A percentile compares a stretch with the other conserved stretches of the same genome.
Conservation (phyloP, 2,888 invertebrate genomes). For the Crematogaster levior region DNA sequence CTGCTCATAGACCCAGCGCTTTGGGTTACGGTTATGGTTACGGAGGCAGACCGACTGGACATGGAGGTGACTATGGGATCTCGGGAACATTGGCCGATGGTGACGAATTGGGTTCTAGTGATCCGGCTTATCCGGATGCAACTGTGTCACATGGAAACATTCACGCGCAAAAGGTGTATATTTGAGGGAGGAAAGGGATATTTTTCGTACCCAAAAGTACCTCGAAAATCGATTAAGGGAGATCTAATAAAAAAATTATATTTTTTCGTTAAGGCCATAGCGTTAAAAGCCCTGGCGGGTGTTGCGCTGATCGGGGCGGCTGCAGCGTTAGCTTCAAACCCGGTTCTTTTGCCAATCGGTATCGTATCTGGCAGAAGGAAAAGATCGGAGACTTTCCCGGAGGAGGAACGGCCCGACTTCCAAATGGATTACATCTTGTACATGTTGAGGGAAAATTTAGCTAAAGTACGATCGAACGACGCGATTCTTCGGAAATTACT, state of each 20-base stretch:
- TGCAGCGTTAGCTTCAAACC: constrained; percentile 92
- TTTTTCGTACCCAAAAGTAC: not conserved
- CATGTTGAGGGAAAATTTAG: constrained; percentile 73
- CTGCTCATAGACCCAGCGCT: constrained; percentile 59
- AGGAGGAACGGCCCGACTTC: constrained; percentile 65
- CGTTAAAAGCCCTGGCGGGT: constrained; percentile 91
- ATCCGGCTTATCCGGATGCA: constrained; percentile 64
- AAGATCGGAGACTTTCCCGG: constrained; percentile 80
- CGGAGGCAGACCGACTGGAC: constrained; percentile 65
- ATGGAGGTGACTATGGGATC: constrained; percentile 72
- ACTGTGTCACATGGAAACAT: constrained; percentile 70
- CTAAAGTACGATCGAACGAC: constrained; percentile 67
- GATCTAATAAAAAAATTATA: not conserved
- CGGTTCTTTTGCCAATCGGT: constrained; percentile 92
- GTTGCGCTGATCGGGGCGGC: constrained; percentile 93
- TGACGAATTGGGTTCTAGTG: constrained; percentile 73
- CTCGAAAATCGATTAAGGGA: not conserved
- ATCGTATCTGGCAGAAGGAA: constrained; percentile 89
- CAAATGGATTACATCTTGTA: constrained; percentile 70
- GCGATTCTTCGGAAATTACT: not conserved
- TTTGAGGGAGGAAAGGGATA: not conserved
- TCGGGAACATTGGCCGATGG: constrained; percentile 74
- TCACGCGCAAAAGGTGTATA: constrained; percentile 79
- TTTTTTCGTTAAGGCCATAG: constrained; percentile 86
- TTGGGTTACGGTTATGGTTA: constrained; percentile 68